These are phyloP conservation scores for Atherix ibis DNA, from an alignment of 2,888 invertebrate genomes.

Conservation along the genomic window DNA sequence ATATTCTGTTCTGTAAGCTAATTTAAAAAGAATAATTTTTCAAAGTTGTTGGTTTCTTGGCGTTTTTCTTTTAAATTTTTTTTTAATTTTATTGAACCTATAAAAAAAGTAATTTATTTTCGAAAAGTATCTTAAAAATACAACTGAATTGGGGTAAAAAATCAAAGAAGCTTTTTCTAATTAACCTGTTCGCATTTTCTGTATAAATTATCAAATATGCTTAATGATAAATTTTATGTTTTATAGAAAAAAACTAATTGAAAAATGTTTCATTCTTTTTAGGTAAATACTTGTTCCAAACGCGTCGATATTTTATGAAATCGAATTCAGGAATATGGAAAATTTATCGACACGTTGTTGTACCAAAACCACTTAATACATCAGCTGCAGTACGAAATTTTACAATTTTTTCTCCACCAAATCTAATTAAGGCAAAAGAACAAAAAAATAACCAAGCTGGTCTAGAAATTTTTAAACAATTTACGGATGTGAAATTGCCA, in stretches of 20 bases:
- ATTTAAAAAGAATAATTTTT: too few species aligned
- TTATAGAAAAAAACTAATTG: background rate
- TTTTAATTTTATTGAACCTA: too few species aligned
- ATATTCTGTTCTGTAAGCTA: too few species aligned
- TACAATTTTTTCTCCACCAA: conserved; percentile 33
- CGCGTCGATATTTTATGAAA: conserved; percentile 42
- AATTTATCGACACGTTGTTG: conserved; percentile 27
- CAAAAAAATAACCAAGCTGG: conserved; percentile 21
- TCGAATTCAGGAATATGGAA: conserved; percentile 58
- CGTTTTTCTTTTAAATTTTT: too few species aligned
- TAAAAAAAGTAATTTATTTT: too few species aligned
- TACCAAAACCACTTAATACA: conserved; percentile 34
- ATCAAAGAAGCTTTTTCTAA: too few species aligned
- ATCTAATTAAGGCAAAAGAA: conserved; percentile 18
- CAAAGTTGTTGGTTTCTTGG: too few species aligned
- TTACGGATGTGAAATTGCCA: conserved; percentile 20
- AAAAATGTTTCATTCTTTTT: conserved; percentile 14
- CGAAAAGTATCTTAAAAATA: too few species aligned
- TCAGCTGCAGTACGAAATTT: conserved; percentile 39
- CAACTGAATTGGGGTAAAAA: too few species aligned
- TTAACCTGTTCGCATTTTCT: too few species aligned
- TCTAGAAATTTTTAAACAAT: too few species aligned
- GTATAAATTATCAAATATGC: background rate
- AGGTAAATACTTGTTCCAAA: conserved; percentile 42
- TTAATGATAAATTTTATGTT: background rate